Evolutionary conservation across 1,140 invertebrate species (phyloP).

Genomic region (Cydia amplana): DNA sequence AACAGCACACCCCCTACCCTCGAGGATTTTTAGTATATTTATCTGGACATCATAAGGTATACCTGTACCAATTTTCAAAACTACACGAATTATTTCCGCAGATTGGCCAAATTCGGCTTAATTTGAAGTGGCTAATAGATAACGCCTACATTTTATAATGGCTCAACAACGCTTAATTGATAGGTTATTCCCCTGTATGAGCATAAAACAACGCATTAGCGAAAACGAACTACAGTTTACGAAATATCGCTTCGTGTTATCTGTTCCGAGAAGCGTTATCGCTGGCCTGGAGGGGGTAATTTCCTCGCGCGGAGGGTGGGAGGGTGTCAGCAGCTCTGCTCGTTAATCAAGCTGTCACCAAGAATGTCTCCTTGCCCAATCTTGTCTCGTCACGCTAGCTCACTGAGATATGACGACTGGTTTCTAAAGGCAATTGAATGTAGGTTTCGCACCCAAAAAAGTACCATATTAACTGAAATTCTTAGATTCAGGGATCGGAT

Average conservation of each 20-base stretch:
- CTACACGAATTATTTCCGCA: no score
- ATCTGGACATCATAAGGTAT: no score
- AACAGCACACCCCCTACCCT: no score
- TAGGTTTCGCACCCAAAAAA: no score
- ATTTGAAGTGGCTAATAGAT: no score
- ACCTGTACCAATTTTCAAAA: no score
- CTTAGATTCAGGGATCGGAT: no score
- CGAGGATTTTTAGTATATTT: no score
- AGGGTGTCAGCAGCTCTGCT: constrained; percentile 40
- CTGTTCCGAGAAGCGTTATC: constrained; percentile 26
- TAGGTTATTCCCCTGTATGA: not conserved
- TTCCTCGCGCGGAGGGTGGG: constrained; percentile 11
- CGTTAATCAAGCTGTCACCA: constrained; percentile 57
- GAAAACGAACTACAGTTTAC: not conserved
- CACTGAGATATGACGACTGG: constrained; percentile 47
- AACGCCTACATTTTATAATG: not conserved
- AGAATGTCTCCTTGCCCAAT: constrained; percentile 43
- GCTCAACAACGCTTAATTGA: not conserved
- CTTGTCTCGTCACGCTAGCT: constrained; percentile 42
- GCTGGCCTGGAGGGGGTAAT: constrained; percentile 6
- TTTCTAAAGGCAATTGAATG: constrained; percentile 36
- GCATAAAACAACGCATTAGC: not conserved
- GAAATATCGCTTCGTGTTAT: constrained; percentile 16
- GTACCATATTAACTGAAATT: no score
- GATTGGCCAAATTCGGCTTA: no score